Conservation (phyloP, 2,888 invertebrate species). For the Caenorhabditis sinica region DNA sequence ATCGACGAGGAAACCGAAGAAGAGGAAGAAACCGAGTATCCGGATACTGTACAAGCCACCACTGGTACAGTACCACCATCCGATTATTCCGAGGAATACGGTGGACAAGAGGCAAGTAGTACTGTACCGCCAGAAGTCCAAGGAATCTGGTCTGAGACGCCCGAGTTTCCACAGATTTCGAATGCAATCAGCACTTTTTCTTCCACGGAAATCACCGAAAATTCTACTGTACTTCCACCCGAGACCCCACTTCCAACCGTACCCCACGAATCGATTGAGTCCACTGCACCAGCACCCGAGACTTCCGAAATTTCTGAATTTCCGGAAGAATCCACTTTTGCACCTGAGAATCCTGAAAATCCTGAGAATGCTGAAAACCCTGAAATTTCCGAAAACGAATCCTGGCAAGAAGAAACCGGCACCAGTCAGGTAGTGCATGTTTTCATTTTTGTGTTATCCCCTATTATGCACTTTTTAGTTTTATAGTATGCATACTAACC, state of each 20-base stretch:
- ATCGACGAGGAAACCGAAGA: constrained; percentile 64
- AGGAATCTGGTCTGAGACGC: constrained; percentile 10
- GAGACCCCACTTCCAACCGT: too few relatives aligned
- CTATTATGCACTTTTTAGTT: not conserved
- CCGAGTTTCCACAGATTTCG: constrained; percentile 11
- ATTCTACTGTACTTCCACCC: too few relatives aligned
- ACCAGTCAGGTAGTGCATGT: constrained; percentile 53
- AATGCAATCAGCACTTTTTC: too few relatives aligned
- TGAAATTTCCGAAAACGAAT: not conserved
- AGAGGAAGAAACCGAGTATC: constrained; percentile 42
- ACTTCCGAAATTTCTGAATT: constrained; percentile 6
- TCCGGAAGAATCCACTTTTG: not conserved
- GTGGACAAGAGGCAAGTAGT: constrained; percentile 53
- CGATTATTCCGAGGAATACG: constrained; percentile 57
- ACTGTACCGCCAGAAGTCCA: not conserved
- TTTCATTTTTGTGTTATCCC: too few relatives aligned
- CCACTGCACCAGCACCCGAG: constrained; percentile 14
- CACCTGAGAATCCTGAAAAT: not conserved
- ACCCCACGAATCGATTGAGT: too few relatives aligned
- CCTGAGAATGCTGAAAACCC: not conserved
- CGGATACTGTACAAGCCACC: constrained; percentile 24
- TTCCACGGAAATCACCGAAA: too few relatives aligned
- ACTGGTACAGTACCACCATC: constrained; percentile 26
- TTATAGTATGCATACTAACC: not conserved
- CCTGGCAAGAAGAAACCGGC: constrained; percentile 19